A percentile compares a stretch with the other conserved stretches of the same genome.
Conservation (phyloP, 2,888 invertebrate species). For the Platycnemis pennipes region DNA sequence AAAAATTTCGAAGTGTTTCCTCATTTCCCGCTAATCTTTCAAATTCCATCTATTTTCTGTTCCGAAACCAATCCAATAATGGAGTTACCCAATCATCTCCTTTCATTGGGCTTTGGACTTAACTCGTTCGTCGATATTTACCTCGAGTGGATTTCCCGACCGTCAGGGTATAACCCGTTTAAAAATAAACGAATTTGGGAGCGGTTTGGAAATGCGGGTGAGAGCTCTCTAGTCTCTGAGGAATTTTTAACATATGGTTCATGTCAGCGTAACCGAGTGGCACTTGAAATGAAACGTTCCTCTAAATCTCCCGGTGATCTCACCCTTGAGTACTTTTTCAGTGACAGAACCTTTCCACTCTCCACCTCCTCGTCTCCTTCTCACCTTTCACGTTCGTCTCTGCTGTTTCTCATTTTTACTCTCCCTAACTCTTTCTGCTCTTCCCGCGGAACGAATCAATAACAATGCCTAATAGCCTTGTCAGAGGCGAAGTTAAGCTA, state of each 20-base stretch:
- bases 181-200: background rate
- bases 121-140: background rate
- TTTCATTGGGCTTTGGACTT: background rate
- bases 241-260: slow-evolving; percentile 25
- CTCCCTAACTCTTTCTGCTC: background rate
- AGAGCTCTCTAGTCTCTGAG: background rate
- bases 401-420: background rate
- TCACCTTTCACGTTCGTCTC: background rate
- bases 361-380: background rate
- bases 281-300: slow-evolving; percentile 2
- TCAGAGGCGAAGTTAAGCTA: background rate
- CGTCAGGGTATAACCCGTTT: background rate
- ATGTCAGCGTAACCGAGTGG: background rate
- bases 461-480: background rate
- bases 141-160: background rate
- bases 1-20: background rate
- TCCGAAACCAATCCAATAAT: background rate
- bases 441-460: background rate
- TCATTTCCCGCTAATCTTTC: background rate
- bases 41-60: background rate
- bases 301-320: background rate
- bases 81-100: background rate
- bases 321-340: background rate
- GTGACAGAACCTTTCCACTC: background rate
- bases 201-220: background rate